phyloP scores from a whole-genome alignment of 2,888 invertebrate species.

The Drosophila monieri region DNA sequence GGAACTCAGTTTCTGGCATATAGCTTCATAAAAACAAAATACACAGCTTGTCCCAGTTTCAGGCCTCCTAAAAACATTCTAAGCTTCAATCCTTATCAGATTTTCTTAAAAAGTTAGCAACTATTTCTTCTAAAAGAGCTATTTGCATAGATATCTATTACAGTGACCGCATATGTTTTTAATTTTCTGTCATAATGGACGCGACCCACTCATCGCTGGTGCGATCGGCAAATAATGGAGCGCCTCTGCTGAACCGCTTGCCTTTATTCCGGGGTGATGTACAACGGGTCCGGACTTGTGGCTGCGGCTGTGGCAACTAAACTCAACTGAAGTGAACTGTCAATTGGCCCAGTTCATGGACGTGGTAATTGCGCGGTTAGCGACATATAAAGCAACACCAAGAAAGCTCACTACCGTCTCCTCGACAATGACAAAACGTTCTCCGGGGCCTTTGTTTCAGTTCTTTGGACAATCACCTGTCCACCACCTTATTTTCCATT shows the following conservation, averaged over 20 bases:
- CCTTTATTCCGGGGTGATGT: conserved; percentile 10
- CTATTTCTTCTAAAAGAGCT: not conserved
- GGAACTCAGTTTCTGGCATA: no score
- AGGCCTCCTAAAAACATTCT: no score
- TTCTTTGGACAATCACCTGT: conserved; percentile 56
- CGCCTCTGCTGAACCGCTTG: conserved; percentile 9
- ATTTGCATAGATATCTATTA: not conserved
- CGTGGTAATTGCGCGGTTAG: conserved; percentile 75
- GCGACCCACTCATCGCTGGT: conserved; percentile 35
- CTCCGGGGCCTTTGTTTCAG: conserved; percentile 39
- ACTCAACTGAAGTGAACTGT: conserved; percentile 43
- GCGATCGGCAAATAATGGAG: conserved; percentile 44
- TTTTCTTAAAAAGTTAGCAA: no score
- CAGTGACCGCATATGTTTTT: not conserved
- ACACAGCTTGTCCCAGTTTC: no score
- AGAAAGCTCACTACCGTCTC: conserved; percentile 24
- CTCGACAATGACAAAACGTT: conserved; percentile 38
- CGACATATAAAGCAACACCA: conserved; percentile 60
- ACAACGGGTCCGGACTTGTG: conserved; percentile 42
- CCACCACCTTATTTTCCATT: conserved; percentile 34
- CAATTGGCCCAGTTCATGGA: conserved; percentile 78
- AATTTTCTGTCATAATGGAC: conserved; percentile 31
- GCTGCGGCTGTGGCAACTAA: not conserved
- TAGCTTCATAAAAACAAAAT: no score
- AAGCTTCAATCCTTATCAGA: no score